Evolutionary conservation across 2,888 invertebrate genomes (phyloP).

Genomic region (Tinea pellionella): DNA sequence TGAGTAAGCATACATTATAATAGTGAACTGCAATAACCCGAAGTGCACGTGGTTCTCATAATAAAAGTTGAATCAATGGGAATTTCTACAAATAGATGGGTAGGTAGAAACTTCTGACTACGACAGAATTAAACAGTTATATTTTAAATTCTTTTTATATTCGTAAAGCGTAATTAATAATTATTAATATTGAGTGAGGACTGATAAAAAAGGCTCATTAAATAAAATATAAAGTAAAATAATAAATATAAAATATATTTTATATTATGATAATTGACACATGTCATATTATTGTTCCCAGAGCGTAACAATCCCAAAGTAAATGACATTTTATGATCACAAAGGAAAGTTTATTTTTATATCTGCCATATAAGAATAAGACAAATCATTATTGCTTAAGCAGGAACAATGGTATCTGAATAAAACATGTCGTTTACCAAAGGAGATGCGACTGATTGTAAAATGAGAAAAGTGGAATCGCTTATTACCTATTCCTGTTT

Average conservation of each 20-base stretch:
- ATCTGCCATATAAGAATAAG: conserved; percentile 6
- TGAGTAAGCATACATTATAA: too few relatives aligned
- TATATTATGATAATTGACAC: not conserved
- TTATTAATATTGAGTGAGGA: too few relatives aligned
- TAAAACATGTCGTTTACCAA: conserved; percentile 23
- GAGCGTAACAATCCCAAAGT: not conserved
- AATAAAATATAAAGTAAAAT: too few relatives aligned
- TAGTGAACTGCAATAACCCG: too few relatives aligned
- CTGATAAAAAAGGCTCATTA: too few relatives aligned
- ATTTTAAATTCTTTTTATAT: too few relatives aligned
- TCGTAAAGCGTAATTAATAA: too few relatives aligned
- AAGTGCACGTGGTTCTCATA: too few relatives aligned
- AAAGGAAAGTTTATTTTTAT: conserved; percentile 7
- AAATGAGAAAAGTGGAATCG: conserved; percentile 3
- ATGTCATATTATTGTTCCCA: not conserved
- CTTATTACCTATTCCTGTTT: not conserved
- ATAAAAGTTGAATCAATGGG: too few relatives aligned
- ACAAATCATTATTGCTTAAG: conserved; percentile 24
- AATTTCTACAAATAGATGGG: too few relatives aligned
- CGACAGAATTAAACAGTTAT: too few relatives aligned
- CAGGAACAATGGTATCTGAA: conserved; percentile 29
- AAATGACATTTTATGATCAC: not conserved
- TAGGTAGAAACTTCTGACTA: too few relatives aligned
- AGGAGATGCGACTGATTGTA: conserved; percentile 7
- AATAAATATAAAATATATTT: not conserved